phyloP scores from a whole-genome alignment of 2,113 vertebrate species.

The Cryptotis parvus region DNA sequence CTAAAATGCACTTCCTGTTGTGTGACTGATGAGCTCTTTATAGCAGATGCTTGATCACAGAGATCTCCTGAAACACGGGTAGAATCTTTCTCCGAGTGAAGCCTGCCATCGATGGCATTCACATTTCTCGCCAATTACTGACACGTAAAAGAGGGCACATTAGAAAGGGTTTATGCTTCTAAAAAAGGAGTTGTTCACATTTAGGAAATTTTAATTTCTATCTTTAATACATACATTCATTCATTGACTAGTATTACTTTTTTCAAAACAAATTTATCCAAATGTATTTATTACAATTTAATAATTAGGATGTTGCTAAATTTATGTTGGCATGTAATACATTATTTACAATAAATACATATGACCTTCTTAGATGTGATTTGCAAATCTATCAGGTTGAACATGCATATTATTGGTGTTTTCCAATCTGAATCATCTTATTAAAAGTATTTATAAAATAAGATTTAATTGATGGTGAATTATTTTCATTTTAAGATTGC shows the following conservation, averaged over 20 bases:
- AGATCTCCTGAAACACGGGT: neutral
- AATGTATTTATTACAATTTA: neutral
- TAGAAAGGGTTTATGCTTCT: neutral
- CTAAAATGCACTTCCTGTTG: constrained; percentile 61
- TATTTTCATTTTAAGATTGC: constrained; percentile 19
- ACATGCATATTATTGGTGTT: neutral
- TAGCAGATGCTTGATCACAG: constrained; percentile 44
- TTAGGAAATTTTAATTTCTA: neutral
- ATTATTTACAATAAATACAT: neutral
- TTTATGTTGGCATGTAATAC: constrained; percentile 30
- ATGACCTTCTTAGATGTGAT: neutral
- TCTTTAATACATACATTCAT: neutral
- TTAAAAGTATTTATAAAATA: neutral
- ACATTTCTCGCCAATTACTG: constrained; percentile 52
- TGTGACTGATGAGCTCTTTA: constrained; percentile 74
- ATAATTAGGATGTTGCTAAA: neutral
- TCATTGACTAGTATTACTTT: neutral
- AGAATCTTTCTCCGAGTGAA: constrained; percentile 51
- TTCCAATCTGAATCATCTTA: neutral
- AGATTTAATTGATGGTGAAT: neutral
- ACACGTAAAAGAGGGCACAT: constrained; percentile 5
- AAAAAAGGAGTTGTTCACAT: neutral
- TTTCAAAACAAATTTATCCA: neutral
- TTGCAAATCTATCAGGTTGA: neutral
- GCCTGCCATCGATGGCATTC: constrained; percentile 9